phyloP scores from a whole-genome alignment of 2,888 invertebrate species.

The Cheilosia pagana region DNA sequence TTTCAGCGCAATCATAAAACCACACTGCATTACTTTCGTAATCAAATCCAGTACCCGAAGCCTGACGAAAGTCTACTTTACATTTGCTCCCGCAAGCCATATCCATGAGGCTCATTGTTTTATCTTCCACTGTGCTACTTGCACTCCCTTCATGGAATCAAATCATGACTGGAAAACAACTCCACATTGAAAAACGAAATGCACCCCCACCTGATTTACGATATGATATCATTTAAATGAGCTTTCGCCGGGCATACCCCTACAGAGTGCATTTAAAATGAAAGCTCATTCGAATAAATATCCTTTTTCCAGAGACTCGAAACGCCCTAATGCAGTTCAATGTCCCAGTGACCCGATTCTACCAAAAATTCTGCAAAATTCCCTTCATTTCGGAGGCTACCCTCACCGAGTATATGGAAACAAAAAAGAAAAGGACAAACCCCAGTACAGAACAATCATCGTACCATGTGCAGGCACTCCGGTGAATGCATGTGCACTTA shows the following conservation, averaged over 20 bases:
- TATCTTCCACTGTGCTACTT: too few relatives aligned
- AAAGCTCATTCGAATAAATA: conserved; percentile 64
- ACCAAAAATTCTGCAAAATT: conserved; percentile 51
- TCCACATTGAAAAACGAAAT: neutral
- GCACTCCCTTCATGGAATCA: too few relatives aligned
- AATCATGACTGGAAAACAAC: neutral
- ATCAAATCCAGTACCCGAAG: too few relatives aligned
- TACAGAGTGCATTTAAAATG: conserved; percentile 47
- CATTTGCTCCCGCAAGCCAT: too few relatives aligned
- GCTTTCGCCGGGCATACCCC: conserved; percentile 36
- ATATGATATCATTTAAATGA: conserved; percentile 44
- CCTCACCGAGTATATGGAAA: neutral
- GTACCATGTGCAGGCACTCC: conserved; percentile 11
- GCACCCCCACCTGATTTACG: conserved; percentile 26
- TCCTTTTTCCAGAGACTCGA: conserved; percentile 18
- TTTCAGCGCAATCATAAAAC: too few relatives aligned
- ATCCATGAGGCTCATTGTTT: too few relatives aligned
- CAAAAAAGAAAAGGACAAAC: neutral
- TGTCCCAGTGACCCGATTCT: conserved; percentile 65
- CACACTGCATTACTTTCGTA: too few relatives aligned
- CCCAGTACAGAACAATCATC: neutral
- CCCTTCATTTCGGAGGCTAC: neutral
- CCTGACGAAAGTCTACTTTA: too few relatives aligned
- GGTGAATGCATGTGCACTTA: conserved; percentile 12
- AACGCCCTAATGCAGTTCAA: conserved; percentile 63